Evolutionary conservation across 2,888 invertebrate genomes (phyloP), one percentile per base, ranked within the genome.

Genomic region (Physocephala rufipes): DNA sequence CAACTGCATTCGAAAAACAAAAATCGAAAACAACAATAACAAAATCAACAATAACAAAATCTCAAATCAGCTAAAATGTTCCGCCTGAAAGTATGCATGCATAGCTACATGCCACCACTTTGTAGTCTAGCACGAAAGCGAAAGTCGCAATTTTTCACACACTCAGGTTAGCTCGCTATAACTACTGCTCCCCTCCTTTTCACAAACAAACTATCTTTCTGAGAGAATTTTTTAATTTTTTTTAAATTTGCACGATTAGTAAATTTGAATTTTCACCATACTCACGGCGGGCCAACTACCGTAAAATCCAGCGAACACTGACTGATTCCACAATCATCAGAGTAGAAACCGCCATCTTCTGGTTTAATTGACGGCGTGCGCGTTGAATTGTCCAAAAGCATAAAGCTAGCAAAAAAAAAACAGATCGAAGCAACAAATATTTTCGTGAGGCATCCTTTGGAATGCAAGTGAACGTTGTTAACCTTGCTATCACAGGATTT

Each of bases 1-100:
- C 45, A 68, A 68, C 61, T 68, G 61, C 49, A 47, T 28, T 21
- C 43, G 19, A 70, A 21, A 28, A 49, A 51, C 45, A 62, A 55
- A 55, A 45, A 30, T 19, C 73, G 72, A 71, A 70, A 53, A 72
- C 64, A 69, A 74, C 62, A 66, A 64, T 36, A 36, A 36, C 9
- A 9, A 36, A 7, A 36, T 4, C 36, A 9, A 24, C 28, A 55
- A 47, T 62, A 78, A 82, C 80, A 80, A 81, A 81, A 81, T 79
- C 80, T 79, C 80, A 79, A 81, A 81, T 81, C 80, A 70, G 79
- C 77, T 78, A 79, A 79, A 80, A 80, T 26, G 58, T 58, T 59
- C n/a, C 43, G 67, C 58, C 67, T 45, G 47, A n/a, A 67, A 47
- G 59, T 59, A 67, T 45, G 59, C 67, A 49, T 4, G 45, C 13